Base-by-base conservation (phyloP, 2,797 vertebrate genomes). In the Australoheros facetus region DNA sequence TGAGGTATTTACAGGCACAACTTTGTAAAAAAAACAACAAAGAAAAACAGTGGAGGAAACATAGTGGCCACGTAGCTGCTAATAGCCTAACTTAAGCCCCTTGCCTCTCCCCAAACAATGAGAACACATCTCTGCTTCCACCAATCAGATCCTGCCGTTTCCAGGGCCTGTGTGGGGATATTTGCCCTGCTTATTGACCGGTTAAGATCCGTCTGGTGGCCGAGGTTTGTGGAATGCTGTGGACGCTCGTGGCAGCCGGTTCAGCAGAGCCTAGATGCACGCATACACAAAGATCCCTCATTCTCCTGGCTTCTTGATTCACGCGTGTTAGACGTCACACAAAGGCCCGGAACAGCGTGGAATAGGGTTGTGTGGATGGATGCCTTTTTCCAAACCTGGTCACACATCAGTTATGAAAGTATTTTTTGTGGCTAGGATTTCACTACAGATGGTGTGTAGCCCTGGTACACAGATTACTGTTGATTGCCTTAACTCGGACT, bases 401-500 rank as follows among this genome's bases (percentile, higher is more conserved):
- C 79, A 34, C 77, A 70, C 79, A 16, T 80, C 66, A 71, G 84
- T 88, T 88, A 84, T 77, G 56, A 89, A 85, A 88, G 90, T 91
- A 88, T 88, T 89, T 80, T 74, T 45, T 75, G 88, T 91, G 81
- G 79, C 88, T 86, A 62, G 80, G 85, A 82, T 88, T 79, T 56
- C 62, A 73, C 80, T 79, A 83, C 88, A 90, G 83, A 90, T 86
- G 79, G 77, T 83, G 78, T 23, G 72, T 77, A 64, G 85, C 71
- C 39, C 70, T 80, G 82, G 71, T 81, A 77, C 84, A 90, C 80
- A 78, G 89, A 91, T 85, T 89, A 87, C 77, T 69, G 84, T 72
- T 80, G 81, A 91, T 90, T 91, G 85, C 90, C 82, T 91, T 87
- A 91, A 88, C 87, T 89, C 74, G 53, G 78, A 77, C 75, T 84